These are phyloP conservation scores for Palythoa caribaeorum DNA, from an alignment of 92 coral and sea anemone genomes.

Conservation along the genomic window DNA sequence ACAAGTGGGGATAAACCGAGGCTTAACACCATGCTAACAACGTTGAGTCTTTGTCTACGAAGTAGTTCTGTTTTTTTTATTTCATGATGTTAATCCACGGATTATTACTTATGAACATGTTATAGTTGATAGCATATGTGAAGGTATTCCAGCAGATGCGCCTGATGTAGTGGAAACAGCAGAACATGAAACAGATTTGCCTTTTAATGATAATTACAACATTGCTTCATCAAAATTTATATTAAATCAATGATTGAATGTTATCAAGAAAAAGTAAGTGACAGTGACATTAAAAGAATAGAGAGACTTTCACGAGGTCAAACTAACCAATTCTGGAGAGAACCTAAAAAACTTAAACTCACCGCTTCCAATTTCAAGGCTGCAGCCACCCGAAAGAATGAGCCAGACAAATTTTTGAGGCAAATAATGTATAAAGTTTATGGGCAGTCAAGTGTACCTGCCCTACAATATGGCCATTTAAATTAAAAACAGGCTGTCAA, in stretches of 20 bases:
- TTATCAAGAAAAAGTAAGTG: conserved; percentile 50
- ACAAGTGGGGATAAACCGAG: too few relatives aligned
- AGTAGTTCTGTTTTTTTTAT: too few relatives aligned
- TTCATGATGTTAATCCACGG: not conserved
- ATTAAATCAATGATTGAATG: too few relatives aligned
- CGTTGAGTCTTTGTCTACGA: too few relatives aligned
- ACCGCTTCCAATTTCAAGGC: conserved; percentile 65
- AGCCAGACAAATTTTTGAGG: conserved; percentile 66
- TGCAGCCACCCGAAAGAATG: conserved; percentile 53
- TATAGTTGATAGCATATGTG: conserved; percentile 59
- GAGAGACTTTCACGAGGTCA: conserved; percentile 68
- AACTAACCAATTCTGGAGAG: conserved; percentile 46
- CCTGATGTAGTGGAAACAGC: conserved; percentile 53
- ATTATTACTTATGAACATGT: conserved; percentile 43
- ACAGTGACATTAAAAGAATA: conserved; percentile 49
- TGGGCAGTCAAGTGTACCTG: conserved; percentile 17
- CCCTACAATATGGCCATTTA: conserved; percentile 6
- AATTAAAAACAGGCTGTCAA: conserved; percentile 48
- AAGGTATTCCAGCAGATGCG: conserved; percentile 56
- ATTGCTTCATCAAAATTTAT: not conserved
- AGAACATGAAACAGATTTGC: conserved; percentile 16
- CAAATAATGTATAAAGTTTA: conserved; percentile 58
- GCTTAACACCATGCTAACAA: too few relatives aligned
- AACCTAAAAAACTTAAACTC: conserved; percentile 35
- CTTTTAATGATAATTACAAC: too few relatives aligned